phyloP scores from a whole-genome alignment of 2,888 invertebrate species.

The Leucophenga montana region DNA sequence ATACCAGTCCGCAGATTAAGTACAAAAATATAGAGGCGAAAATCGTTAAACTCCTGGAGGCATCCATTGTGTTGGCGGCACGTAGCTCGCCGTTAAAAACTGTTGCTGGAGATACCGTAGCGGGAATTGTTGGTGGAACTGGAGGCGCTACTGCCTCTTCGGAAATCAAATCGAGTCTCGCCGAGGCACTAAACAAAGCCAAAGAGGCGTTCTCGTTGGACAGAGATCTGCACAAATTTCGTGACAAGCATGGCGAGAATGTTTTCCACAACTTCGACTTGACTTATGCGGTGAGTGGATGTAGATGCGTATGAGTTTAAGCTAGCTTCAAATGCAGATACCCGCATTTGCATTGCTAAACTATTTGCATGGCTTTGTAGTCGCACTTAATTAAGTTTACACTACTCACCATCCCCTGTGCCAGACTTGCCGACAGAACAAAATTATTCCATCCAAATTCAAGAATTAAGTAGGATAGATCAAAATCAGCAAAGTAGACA shows the following conservation, averaged over 20 bases:
- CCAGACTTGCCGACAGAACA: too few relatives aligned
- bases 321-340: neutral
- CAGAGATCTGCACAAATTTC: conserved; percentile 88
- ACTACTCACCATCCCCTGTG: too few relatives aligned
- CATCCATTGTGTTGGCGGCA: conserved; percentile 80
- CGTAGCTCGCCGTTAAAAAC: conserved; percentile 29
- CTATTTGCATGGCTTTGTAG: neutral
- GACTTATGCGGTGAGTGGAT: conserved; percentile 87
- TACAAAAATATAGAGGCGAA: conserved; percentile 90
- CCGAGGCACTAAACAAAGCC: conserved; percentile 85
- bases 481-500: too few relatives aligned
- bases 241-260: conserved; percentile 91
- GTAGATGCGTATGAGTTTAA: neutral
- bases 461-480: too few relatives aligned
- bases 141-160: conserved; percentile 39
- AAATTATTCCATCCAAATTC: too few relatives aligned
- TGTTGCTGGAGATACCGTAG: neutral
- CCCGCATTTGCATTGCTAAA: conserved; percentile 2
- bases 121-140: neutral
- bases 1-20: conserved; percentile 89
- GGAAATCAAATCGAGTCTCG: conserved; percentile 60
- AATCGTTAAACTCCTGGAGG: conserved; percentile 92
- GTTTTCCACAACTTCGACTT: conserved; percentile 96
- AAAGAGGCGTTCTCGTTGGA: conserved; percentile 97
- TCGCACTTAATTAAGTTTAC: neutral